Conservation (phyloP, 2,888 invertebrate genomes). For the Lochmaea capreae region DNA sequence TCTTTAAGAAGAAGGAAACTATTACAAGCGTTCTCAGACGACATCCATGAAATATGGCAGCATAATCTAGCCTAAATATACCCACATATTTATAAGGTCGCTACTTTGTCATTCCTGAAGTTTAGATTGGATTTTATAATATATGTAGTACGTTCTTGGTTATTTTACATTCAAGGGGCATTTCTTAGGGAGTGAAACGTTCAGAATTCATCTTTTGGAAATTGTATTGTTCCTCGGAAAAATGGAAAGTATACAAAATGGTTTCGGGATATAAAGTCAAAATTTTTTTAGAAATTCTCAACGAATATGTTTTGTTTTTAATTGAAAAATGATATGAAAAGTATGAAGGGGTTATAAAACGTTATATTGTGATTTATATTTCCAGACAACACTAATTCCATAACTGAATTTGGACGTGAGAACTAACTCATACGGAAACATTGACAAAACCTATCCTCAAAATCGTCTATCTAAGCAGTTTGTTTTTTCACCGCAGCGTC, state of each 20-base stretch:
- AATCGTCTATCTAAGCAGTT: too few species aligned
- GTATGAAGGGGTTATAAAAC: too few species aligned
- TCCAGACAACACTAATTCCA: too few species aligned
- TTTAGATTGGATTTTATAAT: constrained; percentile 67
- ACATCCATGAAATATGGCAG: constrained; percentile 61
- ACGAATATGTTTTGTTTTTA: too few species aligned
- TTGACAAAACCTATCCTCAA: too few species aligned
- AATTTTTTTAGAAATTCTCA: too few species aligned
- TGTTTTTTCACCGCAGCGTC: too few species aligned
- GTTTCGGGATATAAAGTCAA: too few species aligned
- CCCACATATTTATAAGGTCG: constrained; percentile 66
- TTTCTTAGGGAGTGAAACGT: constrained; percentile 24
- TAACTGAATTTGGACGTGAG: too few species aligned
- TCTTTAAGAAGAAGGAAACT: constrained; percentile 27
- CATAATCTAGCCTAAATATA: constrained; percentile 65
- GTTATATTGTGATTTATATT: too few species aligned
- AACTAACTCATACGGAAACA: too few species aligned
- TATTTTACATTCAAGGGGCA: constrained; percentile 24
- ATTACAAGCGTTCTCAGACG: constrained; percentile 57
- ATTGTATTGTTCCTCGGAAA: constrained; percentile 10
- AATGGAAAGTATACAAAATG: not conserved
- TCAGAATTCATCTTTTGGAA: constrained; percentile 18
- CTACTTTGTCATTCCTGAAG: constrained; percentile 66
- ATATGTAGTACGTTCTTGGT: constrained; percentile 54
- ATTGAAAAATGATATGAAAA: too few species aligned